Base-by-base conservation (phyloP, 2,797 vertebrate genomes). In the Helarctos malayanus region DNA sequence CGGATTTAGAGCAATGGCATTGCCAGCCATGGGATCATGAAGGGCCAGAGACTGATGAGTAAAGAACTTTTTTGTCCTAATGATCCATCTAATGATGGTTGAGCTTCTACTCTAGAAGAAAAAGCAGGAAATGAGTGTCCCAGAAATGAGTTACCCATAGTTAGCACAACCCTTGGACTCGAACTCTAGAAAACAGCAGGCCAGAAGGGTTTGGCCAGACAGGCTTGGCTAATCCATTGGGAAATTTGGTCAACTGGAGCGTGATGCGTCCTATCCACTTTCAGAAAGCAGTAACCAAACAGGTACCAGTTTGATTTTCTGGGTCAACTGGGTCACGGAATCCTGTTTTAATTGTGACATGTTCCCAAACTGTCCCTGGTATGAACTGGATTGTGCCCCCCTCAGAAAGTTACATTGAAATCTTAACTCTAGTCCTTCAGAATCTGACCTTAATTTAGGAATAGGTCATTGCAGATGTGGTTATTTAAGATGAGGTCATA, bases 401-500 rank as follows among this genome's bases (percentile, higher is more conserved):
- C 45, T 76, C 69, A 69, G 56, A 94, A 81, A 80, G 59, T 49
- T 45, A 59, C 19, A 11, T 35, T 81, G 41, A 94, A 38, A 59
- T 88, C 68, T 94, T 94, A 95, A 85, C 21, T 52, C 23, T 4
- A 65, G 29, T 29, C 49, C 47, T 41, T 61, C 14, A 84, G 76
- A 84, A 63, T 80, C 27, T 85, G 94, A 85, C 35, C 71, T 90
- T 75, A 75, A 75, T 69, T 89, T 85, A 94, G 73, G 93, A 93
- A 82, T 29, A 75, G 86, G 35, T 78, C 65, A 59, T 41, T 83
- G 85, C 52, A 83, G 65, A 41, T 38, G 35, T 76, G 83, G 91
- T 86, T 65, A 13, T 41, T 71, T 94, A 80, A 88, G 71, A 73
- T 82, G 35, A 95, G 29, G 59, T 91, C 27, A 45, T n/a, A 27